A percentile compares a stretch with the other conserved stretches of the same genome.
Evolutionary conservation across 2,113 vertebrate genomes (phyloP).

Genomic region (Dascyllus trimaculatus): DNA sequence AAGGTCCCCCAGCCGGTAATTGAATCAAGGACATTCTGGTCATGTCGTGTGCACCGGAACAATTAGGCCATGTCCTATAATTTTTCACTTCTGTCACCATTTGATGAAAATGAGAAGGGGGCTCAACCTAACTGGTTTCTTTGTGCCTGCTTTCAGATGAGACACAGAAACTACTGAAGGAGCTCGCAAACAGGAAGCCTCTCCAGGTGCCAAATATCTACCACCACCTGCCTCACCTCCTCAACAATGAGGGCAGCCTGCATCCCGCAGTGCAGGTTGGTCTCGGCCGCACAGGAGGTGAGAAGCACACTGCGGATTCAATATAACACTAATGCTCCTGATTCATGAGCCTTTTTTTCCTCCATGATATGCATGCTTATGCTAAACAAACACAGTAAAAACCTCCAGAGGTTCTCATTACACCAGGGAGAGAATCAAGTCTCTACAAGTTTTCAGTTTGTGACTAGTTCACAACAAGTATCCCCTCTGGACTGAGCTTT

Average conservation of each 20-base stretch:
- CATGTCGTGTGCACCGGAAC: background rate
- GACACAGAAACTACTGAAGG: slow-evolving; percentile 95
- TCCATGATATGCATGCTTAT: background rate
- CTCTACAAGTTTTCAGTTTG: slow-evolving; percentile 48
- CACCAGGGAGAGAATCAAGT: slow-evolving; percentile 38
- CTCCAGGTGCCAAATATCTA: slow-evolving; percentile 99
- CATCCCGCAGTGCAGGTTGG: slow-evolving; percentile 95
- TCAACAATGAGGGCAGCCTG: slow-evolving; percentile 97
- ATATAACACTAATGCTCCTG: background rate
- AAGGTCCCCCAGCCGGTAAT: background rate
- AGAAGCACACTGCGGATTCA: slow-evolving; percentile 44
- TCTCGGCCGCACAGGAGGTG: slow-evolving; percentile 95
- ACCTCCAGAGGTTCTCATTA: slow-evolving; percentile 27
- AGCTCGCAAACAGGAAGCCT: slow-evolving; percentile 92
- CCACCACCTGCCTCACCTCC: slow-evolving; percentile 98
- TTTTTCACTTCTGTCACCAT: background rate
- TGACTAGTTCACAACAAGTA: slow-evolving; percentile 34
- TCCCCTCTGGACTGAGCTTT: slow-evolving; percentile 27
- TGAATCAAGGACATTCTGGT: background rate
- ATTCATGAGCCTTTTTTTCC: background rate
- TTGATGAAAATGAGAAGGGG: background rate
- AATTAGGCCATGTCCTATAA: background rate
- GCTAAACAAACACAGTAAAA: slow-evolving; percentile 34
- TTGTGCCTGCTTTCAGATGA: slow-evolving; percentile 86
- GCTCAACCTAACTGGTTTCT: background rate